Evolutionary conservation across 1,140 invertebrate genomes (phyloP).

Genomic region (Dermatophagoides farinae): DNA sequence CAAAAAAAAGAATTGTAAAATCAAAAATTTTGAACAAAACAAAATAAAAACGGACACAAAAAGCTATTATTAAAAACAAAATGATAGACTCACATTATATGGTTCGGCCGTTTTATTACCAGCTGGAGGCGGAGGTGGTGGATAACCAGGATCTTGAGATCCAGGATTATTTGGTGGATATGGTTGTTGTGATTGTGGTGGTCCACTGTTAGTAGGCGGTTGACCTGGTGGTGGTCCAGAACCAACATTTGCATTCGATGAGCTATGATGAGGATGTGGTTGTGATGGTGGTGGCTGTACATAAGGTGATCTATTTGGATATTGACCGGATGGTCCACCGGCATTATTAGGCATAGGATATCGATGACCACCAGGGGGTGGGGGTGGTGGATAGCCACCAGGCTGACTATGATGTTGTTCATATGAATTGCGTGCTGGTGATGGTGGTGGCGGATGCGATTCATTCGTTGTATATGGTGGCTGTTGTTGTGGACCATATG

Average conservation of each 20-base stretch:
- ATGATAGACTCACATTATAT: neutral
- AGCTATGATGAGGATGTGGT: neutral
- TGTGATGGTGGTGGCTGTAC: neutral
- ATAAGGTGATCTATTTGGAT: neutral
- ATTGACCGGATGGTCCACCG: neutral
- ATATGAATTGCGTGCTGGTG: neutral
- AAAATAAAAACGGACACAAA: neutral
- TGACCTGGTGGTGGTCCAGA: neutral
- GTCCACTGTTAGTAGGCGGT: neutral
- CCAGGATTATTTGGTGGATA: neutral
- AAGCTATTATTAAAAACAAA: neutral
- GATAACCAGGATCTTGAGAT: too few species aligned
- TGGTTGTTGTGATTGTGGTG: neutral
- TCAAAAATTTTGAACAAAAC: neutral
- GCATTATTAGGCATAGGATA: neutral
- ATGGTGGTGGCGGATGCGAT: neutral
- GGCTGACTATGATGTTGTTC: neutral
- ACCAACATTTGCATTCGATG: neutral
- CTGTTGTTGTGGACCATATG: neutral
- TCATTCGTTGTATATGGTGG: neutral
- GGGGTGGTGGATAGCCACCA: neutral
- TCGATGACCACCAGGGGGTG: neutral
- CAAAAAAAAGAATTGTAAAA: too few species aligned
- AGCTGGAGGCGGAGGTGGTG: too few species aligned
- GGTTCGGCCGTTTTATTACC: too few species aligned